phyloP scores from a whole-genome alignment of 1,140 invertebrate genomes.

The Coenobita brevimanus region DNA sequence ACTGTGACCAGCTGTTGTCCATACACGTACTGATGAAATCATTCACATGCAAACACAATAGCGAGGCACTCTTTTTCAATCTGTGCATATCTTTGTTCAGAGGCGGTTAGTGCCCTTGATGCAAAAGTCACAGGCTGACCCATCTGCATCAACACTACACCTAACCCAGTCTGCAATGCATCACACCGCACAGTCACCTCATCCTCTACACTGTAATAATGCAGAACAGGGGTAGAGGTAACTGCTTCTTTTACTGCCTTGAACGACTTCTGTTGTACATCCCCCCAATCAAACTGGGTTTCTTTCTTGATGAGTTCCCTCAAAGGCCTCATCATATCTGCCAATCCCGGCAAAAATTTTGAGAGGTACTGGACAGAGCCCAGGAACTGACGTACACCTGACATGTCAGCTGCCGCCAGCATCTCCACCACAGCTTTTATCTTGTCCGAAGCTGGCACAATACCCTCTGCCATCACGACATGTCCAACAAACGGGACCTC shows the following conservation, averaged over 20 bases:
- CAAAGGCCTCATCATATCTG: background rate
- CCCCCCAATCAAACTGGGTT: background rate
- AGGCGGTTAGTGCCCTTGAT: conserved; percentile 20
- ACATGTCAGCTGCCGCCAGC: background rate
- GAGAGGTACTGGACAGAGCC: too few relatives aligned
- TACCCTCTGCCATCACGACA: background rate
- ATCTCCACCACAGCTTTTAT: background rate
- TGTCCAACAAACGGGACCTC: conserved; percentile 1
- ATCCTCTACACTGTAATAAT: background rate
- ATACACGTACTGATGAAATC: conserved; percentile 30
- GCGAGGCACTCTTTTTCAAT: too few relatives aligned
- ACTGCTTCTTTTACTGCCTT: too few relatives aligned
- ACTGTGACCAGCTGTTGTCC: background rate
- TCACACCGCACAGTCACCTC: conserved; percentile 11
- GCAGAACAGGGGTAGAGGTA: background rate
- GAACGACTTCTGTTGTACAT: conserved; percentile 4
- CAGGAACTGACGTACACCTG: background rate
- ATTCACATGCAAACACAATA: background rate
- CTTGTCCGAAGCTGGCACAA: background rate
- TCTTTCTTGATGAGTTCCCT: background rate
- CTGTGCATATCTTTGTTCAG: conserved; percentile 24
- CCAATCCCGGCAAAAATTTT: too few relatives aligned
- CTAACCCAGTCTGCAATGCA: conserved; percentile 3
- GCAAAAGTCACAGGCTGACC: conserved; percentile 1
- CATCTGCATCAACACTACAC: conserved; percentile 20